Conservation (phyloP, 2,113 vertebrate genomes). For the Fregetta grallaria region DNA sequence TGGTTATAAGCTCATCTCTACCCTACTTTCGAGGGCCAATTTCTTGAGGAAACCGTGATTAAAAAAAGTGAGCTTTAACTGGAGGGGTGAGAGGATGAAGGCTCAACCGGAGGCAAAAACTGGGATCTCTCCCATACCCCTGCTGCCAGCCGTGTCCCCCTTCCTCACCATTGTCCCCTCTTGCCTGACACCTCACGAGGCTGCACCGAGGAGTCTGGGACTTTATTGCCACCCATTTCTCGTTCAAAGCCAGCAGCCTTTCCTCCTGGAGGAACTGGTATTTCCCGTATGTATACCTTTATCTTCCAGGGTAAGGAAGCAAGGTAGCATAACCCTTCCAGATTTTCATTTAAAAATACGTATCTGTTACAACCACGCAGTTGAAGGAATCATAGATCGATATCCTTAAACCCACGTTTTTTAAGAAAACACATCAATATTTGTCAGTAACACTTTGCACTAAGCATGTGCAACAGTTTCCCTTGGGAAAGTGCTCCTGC, state of each 20-base stretch:
- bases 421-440: neutral
- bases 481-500: neutral
- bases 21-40: neutral
- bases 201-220: neutral
- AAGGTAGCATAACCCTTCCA: neutral
- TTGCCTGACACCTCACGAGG: neutral
- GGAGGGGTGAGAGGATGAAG: neutral
- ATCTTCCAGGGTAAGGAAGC: neutral
- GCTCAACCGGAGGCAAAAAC: neutral
- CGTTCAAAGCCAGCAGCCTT: neutral
- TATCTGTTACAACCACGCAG: neutral
- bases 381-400: neutral
- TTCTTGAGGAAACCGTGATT: neutral
- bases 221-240: neutral
- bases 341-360: neutral
- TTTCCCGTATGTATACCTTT: neutral
- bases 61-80: neutral
- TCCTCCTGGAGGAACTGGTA: neutral
- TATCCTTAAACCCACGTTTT: neutral
- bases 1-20: neutral
- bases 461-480: neutral
- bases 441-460: neutral
- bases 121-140: neutral
- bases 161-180: neutral
- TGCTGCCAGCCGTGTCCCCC: fast-evolving